phyloP scores from a whole-genome alignment of 2,888 invertebrate genomes.

The Oligia strigilis region DNA sequence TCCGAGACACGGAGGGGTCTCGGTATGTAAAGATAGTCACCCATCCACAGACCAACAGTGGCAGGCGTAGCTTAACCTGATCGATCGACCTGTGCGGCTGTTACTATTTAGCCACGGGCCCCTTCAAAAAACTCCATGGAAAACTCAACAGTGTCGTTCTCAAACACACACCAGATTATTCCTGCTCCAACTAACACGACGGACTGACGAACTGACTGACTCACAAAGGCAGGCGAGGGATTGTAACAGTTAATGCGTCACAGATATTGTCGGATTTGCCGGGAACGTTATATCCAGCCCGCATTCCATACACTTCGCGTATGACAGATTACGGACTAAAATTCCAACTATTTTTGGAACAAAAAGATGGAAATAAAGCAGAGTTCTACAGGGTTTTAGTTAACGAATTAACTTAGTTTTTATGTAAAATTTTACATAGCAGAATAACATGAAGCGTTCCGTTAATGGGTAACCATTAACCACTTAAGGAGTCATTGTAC shows the following conservation, averaged over 20 bases:
- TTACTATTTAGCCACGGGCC: too few relatives aligned
- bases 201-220: neutral
- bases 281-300: constrained; percentile 24
- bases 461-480: too few relatives aligned
- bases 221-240: constrained; percentile 21
- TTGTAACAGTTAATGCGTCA: constrained; percentile 14
- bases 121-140: neutral
- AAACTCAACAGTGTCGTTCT: neutral
- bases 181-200: neutral
- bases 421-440: neutral
- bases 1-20: too few relatives aligned
- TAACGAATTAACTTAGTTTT: neutral
- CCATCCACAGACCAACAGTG: too few relatives aligned
- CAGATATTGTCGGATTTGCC: constrained; percentile 25
- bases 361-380: constrained; percentile 25
- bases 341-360: constrained; percentile 6
- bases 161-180: constrained; percentile 2
- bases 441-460: neutral
- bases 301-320: constrained; percentile 20
- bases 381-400: neutral
- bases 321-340: constrained; percentile 33
- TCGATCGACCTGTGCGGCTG: too few relatives aligned
- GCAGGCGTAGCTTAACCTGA: too few relatives aligned
- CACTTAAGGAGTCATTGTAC: too few relatives aligned
- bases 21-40: too few relatives aligned